A percentile compares a stretch with the other conserved stretches of the same genome.
Conservation (phyloP, 2,888 invertebrate genomes). For the Plagodis pulveraria region DNA sequence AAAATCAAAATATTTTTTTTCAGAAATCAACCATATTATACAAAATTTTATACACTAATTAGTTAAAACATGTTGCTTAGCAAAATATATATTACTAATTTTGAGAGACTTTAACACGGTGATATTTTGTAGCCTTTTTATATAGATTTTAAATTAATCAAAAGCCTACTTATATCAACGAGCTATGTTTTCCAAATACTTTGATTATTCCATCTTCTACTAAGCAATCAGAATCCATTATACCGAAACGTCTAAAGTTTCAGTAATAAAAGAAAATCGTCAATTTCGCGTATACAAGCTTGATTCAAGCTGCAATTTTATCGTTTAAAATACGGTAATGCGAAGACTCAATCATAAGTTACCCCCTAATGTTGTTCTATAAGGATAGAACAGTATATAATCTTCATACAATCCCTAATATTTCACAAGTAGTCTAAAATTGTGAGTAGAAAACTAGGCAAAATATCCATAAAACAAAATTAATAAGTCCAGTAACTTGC, state of each 20-base stretch:
- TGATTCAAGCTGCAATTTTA: constrained; percentile 60
- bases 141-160: too few species aligned
- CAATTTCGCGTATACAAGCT: constrained; percentile 54
- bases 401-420: background rate
- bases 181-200: constrained; percentile 4
- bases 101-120: too few species aligned
- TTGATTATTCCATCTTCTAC: constrained; percentile 17
- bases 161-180: too few species aligned
- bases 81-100: too few species aligned
- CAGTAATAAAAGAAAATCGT: constrained; percentile 51
- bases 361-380: constrained; percentile 63
- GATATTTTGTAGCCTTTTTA: too few species aligned
- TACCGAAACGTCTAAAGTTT: constrained; percentile 26
- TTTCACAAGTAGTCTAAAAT: too few species aligned
- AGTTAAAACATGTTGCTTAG: too few species aligned
- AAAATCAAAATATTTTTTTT: too few species aligned
- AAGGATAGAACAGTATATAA: constrained; percentile 37
- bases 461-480: too few species aligned
- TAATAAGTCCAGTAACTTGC: background rate
- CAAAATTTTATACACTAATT: too few species aligned
- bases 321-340: constrained; percentile 72
- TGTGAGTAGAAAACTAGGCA: too few species aligned
- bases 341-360: constrained; percentile 76
- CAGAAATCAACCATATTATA: too few species aligned
- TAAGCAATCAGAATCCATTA: constrained; percentile 25